These are phyloP conservation scores for Gymnogyps californianus DNA, from an alignment of 2,113 vertebrate species.

Conservation along the genomic window DNA sequence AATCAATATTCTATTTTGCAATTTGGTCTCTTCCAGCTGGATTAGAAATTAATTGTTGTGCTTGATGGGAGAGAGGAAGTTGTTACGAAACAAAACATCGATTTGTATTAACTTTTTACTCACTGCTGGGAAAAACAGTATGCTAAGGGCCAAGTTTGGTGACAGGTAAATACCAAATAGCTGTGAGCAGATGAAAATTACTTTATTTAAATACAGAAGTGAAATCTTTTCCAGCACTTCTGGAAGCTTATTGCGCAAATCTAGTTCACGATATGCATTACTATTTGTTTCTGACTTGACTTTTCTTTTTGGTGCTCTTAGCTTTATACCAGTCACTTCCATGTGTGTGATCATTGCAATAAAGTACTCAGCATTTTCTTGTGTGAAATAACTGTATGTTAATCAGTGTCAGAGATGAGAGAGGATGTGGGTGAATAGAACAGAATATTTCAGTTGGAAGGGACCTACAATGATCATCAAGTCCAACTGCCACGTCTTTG, in stretches of 20 bases:
- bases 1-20: not conserved
- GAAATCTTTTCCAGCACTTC: not conserved
- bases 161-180: not conserved
- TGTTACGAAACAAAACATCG: not conserved
- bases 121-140: not conserved
- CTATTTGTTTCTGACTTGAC: not conserved
- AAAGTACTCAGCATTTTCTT: not conserved
- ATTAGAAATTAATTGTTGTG: slow-evolving; percentile 10
- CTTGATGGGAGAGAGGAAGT: not conserved
- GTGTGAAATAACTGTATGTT: not conserved
- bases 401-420: not conserved
- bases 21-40: not conserved
- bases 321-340: not conserved
- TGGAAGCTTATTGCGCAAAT: not conserved
- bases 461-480: not conserved
- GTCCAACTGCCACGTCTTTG: not conserved
- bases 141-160: not conserved
- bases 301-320: not conserved
- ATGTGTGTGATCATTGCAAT: not conserved
- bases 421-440: not conserved
- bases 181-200: not conserved
- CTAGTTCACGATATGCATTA: not conserved
- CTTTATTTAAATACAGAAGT: not conserved
- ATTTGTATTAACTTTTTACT: not conserved
- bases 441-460: not conserved